Base-by-base conservation (phyloP, 2,113 vertebrate genomes). In the Neopipo cinnamomea region DNA sequence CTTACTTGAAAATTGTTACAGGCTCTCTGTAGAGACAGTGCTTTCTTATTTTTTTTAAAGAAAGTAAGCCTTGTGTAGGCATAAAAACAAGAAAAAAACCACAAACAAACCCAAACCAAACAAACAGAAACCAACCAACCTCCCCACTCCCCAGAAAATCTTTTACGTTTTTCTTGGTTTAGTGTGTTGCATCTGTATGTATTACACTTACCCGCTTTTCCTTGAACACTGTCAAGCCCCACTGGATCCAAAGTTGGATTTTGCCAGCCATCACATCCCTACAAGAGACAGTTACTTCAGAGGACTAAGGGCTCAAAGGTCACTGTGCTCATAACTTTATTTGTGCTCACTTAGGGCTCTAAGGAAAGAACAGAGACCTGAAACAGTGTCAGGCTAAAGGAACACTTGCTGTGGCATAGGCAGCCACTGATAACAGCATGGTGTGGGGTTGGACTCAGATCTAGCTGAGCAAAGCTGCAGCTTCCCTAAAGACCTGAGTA, bases 101-200 rank as follows among this genome's bases (percentile, higher is more conserved):
- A 18, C 44, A 42, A 42, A 15, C 41, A 42, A 42, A 42, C 20
- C 20, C 55, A 76, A 31, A 8, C 17, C 14, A 8, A 53, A 75
- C 41, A 25, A 62, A 23, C 23, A 39, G 56, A 72, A 41, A 1
- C 4, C 8, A 49, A 19, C 4, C n/a, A 41, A 52, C 27, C 2
- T 31, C 3, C 24, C 22, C 6, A 1, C 0, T 17, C 12, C 13
- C 8, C 18, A 55, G 81, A 68, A 9, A 7, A 5, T 17, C 14
- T 5, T 63, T 8, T 37, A 17, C 6, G 13, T 56, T 66, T 71
- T 59, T 65, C 35, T 78, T 25, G 21, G 17, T 31, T 70, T 85
- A 19, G 3, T 77, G 28, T 35, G 7, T 81, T 80, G 25, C 24
- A 41, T 61, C 35, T 56, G 28, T 53, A 5, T 30, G 12, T 42